These are phyloP conservation scores for Falco columbarius DNA, from an alignment of 2,797 vertebrate genomes.

Conservation along the genomic window DNA sequence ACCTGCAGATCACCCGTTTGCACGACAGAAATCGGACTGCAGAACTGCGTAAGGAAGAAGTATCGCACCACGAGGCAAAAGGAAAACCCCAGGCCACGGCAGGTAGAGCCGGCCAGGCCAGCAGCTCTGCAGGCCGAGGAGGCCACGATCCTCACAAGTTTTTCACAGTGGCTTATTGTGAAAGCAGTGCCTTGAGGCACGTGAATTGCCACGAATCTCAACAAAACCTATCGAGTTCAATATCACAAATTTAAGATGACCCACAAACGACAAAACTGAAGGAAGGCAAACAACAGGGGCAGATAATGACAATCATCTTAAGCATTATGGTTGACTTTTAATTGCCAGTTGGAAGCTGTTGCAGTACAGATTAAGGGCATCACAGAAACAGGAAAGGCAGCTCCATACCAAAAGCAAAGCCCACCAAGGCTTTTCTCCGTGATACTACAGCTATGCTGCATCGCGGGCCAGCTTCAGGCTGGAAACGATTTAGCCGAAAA, in stretches of 20 bases:
- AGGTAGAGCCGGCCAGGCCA: background rate
- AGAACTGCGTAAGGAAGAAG: background rate
- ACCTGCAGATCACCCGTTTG: fast-evolving
- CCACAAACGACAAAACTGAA: background rate
- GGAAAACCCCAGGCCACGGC: fast-evolving
- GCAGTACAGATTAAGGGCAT: background rate
- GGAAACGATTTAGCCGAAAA: background rate
- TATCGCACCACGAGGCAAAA: fast-evolving
- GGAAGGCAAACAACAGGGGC: background rate
- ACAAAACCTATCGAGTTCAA: background rate
- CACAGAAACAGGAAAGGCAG: background rate
- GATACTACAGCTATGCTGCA: fast-evolving
- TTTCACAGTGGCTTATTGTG: background rate
- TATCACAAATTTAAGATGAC: background rate
- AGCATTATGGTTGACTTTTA: background rate
- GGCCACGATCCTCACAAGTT: fast-evolving
- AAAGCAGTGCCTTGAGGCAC: background rate
- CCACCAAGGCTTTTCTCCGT: fast-evolving
- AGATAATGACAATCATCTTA: background rate
- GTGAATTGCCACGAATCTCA: background rate
- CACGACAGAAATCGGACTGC: fast-evolving
- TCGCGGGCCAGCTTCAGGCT: background rate
- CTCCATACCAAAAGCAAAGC: background rate
- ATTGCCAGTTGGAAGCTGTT: background rate
- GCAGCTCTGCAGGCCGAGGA: background rate